A percentile compares a stretch with the other conserved stretches of the same genome.
Evolutionary conservation across 2,888 invertebrate species (phyloP).

Genomic region (Carterocephalus palaemon): DNA sequence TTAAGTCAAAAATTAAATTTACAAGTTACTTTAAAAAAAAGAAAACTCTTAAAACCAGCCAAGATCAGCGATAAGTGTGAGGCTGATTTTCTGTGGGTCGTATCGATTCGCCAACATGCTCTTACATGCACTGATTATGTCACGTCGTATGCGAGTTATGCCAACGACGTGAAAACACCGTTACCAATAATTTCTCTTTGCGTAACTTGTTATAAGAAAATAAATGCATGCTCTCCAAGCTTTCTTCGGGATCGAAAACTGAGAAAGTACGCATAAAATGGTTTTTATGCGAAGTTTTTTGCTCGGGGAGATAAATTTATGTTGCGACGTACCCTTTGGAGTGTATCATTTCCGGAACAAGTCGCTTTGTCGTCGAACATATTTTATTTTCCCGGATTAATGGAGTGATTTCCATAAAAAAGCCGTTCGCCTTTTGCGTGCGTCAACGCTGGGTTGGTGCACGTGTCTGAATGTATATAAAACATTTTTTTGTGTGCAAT

Average conservation of each 20-base stretch:
- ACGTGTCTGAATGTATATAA: conserved; percentile 48
- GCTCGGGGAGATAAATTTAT: conserved; percentile 22
- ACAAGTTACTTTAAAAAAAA: neutral
- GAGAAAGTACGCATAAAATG: conserved; percentile 8
- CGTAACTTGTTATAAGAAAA: conserved; percentile 21
- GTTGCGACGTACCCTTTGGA: conserved; percentile 39
- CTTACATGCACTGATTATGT: conserved; percentile 27
- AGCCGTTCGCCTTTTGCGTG: conserved; percentile 61
- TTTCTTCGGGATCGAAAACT: conserved; percentile 13
- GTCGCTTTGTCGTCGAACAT: conserved; percentile 71
- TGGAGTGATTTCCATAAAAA: conserved; percentile 71
- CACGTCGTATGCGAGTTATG: conserved; percentile 27
- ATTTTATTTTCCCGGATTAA: conserved; percentile 59
- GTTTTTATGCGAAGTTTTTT: conserved; percentile 22
- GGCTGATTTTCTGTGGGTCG: conserved; percentile 42
- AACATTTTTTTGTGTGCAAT: conserved; percentile 27
- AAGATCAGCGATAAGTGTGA: conserved; percentile 40
- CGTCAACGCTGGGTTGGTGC: conserved; percentile 41
- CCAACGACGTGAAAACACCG: conserved; percentile 25
- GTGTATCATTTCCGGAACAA: conserved; percentile 72
- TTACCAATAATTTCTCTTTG: conserved; percentile 26
- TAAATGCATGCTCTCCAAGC: conserved; percentile 6
- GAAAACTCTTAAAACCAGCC: neutral
- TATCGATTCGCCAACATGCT: conserved; percentile 32
- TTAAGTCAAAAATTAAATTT: too few species aligned